These are phyloP conservation scores for Phylloscopus trochilus DNA, from an alignment of 2,113 vertebrate genomes.

Conservation along the genomic window DNA sequence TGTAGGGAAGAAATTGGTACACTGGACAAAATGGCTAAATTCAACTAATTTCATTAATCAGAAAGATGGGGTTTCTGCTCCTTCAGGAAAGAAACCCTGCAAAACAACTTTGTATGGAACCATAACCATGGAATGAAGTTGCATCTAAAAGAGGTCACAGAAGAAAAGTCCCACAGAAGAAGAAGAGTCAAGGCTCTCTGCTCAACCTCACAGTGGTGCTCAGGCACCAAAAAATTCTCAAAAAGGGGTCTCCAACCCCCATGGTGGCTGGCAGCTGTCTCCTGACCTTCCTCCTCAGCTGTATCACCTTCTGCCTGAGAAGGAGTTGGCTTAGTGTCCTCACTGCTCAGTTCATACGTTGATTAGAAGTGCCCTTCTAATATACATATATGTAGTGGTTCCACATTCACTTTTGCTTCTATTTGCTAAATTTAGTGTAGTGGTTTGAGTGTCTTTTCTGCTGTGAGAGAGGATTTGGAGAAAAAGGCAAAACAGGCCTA, in stretches of 20 bases:
- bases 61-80: not conserved
- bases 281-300: not conserved
- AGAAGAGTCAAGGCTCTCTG: not conserved
- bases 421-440: no score
- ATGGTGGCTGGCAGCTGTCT: not conserved
- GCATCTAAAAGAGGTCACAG: not conserved
- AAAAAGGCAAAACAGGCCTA: no score
- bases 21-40: not conserved
- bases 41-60: not conserved
- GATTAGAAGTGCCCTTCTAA: not conserved
- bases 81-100: not conserved
- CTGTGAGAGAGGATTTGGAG: no score
- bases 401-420: no score
- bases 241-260: not conserved
- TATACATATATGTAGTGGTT: not conserved
- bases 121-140: not conserved
- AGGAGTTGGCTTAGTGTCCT: not conserved
- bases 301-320: not conserved
- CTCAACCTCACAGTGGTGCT: not conserved
- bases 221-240: not conserved
- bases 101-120: not conserved
- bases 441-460: no score
- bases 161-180: not conserved
- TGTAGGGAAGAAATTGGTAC: not conserved
- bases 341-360: not conserved